Conservation (phyloP, 2,888 invertebrate genomes). For the Loripinus fragilis region DNA sequence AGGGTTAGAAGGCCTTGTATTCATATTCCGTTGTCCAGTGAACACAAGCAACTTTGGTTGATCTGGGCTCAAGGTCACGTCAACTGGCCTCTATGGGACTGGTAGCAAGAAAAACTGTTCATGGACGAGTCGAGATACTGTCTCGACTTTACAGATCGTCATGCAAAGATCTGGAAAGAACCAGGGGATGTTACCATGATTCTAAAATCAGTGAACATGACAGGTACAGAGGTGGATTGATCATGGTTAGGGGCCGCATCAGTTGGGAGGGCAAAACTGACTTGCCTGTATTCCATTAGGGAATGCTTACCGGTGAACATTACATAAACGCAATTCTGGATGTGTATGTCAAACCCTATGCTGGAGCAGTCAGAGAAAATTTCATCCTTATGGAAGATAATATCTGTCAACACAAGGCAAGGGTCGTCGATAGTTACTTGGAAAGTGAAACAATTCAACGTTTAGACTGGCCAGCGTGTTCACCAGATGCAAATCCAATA, state of each 20-base stretch:
- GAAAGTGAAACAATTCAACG: not conserved
- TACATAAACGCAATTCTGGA: not conserved
- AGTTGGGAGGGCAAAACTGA: not conserved
- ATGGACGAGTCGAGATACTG: too few species aligned
- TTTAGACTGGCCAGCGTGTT: not conserved
- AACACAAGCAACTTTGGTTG: not conserved
- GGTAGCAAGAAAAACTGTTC: not conserved
- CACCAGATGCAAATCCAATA: not conserved
- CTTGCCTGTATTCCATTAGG: not conserved
- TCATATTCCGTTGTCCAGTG: not conserved
- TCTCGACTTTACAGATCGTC: too few species aligned
- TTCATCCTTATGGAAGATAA: too few species aligned
- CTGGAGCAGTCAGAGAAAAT: too few species aligned
- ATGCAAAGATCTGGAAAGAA: not conserved
- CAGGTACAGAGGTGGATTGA: conserved; percentile 1
- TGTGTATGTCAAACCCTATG: too few species aligned
- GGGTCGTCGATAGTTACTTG: not conserved
- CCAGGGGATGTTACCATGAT: conserved; percentile 2
- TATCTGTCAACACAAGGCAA: not conserved
- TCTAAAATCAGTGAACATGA: conserved; percentile 1
- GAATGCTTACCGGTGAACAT: not conserved
- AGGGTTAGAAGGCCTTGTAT: conserved; percentile 2
- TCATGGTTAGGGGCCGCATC: not conserved
- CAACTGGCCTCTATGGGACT: not conserved
- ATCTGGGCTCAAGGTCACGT: not conserved